Conservation (phyloP, 2,888 invertebrate species). For the Cancer borealis region DNA sequence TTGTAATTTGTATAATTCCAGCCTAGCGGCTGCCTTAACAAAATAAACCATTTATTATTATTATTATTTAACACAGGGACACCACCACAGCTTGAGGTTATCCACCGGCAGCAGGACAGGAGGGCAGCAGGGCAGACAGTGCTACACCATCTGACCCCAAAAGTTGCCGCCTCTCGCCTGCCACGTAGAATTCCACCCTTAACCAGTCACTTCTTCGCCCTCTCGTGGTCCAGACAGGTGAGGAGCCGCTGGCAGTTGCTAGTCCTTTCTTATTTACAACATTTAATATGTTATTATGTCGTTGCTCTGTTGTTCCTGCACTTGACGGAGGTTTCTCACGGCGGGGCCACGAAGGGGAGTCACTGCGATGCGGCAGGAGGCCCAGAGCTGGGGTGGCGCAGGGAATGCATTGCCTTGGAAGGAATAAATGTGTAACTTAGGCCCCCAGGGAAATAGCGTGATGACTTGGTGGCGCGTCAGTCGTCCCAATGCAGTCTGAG, state of each 20-base stretch:
- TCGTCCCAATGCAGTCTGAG: constrained; percentile 25
- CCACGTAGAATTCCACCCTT: background rate
- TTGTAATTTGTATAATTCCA: too few species aligned
- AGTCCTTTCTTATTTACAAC: background rate
- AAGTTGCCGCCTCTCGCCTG: background rate
- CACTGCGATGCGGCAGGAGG: background rate
- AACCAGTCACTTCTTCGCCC: background rate
- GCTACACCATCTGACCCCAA: background rate
- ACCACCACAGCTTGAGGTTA: background rate
- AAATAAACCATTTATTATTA: too few species aligned
- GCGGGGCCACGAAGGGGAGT: background rate
- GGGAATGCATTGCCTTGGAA: background rate
- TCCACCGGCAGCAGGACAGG: background rate
- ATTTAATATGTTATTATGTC: constrained; percentile 23
- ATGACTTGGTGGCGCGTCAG: constrained; percentile 35
- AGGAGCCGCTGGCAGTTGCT: background rate
- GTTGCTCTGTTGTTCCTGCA: background rate
- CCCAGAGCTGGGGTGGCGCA: background rate
- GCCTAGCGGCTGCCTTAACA: too few species aligned
- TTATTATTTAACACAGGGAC: background rate
- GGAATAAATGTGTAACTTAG: background rate
- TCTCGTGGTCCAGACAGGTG: background rate
- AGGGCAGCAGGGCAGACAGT: background rate
- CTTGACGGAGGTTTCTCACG: background rate
- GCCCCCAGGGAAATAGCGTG: constrained; percentile 58